Percentiles rank a stretch among this genome's conserved stretches.
These are phyloP conservation scores for Candoia aspera DNA, from an alignment of 2,113 vertebrate species.

Conservation along the genomic window DNA sequence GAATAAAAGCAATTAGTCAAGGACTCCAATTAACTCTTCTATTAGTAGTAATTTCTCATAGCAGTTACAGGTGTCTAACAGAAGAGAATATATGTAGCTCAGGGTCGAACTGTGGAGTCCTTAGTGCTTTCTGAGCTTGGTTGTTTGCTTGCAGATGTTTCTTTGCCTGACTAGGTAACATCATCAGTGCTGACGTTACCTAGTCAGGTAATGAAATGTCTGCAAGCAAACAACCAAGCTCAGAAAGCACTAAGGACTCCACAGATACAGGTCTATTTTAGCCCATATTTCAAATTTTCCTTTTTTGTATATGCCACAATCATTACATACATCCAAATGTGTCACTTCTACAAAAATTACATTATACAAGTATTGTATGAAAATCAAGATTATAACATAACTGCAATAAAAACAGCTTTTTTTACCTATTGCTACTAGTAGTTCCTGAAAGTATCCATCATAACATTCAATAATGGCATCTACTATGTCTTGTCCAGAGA, in stretches of 20 bases:
- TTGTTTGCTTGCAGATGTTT: too few relatives aligned
- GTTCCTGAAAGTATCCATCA: constrained; percentile 78
- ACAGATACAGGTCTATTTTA: not conserved
- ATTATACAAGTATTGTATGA: not conserved
- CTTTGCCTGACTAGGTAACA: too few relatives aligned
- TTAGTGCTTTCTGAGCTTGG: too few relatives aligned
- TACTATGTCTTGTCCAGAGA: constrained; percentile 79
- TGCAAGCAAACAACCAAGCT: too few relatives aligned
- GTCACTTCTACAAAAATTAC: not conserved
- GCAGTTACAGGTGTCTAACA: too few relatives aligned
- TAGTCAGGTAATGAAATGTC: too few relatives aligned
- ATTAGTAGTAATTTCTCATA: not conserved
- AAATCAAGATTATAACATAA: not conserved
- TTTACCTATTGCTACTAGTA: constrained; percentile 77
- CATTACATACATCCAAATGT: constrained; percentile 1
- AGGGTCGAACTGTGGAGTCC: too few relatives aligned
- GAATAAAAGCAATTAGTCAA: constrained; percentile 2
- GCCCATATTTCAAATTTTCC: not conserved
- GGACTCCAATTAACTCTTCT: not conserved
- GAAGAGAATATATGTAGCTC: too few relatives aligned
- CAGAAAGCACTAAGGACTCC: too few relatives aligned
- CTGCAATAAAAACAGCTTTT: constrained; percentile 6
- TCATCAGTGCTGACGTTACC: too few relatives aligned
- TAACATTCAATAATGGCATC: constrained; percentile 78
- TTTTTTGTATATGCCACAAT: not conserved